Percentiles rank a stretch among this genome's conserved stretches.
Conservation (phyloP, 1,140 invertebrate genomes). For the Rhynchophorus ferrugineus region DNA sequence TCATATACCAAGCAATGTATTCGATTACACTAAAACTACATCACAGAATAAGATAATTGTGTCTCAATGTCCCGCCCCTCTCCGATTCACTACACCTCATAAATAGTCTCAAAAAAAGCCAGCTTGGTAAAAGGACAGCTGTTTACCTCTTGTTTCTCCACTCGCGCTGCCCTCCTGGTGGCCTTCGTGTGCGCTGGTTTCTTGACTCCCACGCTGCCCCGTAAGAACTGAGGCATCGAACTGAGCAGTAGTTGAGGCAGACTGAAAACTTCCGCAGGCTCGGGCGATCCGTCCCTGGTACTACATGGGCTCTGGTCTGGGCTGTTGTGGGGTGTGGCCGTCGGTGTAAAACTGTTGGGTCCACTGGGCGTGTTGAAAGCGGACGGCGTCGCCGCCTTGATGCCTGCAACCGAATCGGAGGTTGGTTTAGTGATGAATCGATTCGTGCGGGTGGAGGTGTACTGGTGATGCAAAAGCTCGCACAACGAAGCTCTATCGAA, state of each 20-base stretch:
- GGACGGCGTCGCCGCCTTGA: constrained; percentile 62
- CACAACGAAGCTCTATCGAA: too few relatives aligned
- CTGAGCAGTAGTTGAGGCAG: constrained; percentile 53
- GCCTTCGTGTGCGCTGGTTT: constrained; percentile 23
- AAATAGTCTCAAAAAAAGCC: constrained; percentile 12
- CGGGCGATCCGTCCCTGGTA: constrained; percentile 51
- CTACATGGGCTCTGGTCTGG: constrained; percentile 54
- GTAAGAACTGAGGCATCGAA: constrained; percentile 67
- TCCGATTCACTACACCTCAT: constrained; percentile 6
- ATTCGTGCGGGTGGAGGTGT: too few relatives aligned
- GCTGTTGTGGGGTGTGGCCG: constrained; percentile 77
- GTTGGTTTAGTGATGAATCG: too few relatives aligned
- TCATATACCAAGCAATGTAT: not conserved
- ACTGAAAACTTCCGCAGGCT: constrained; percentile 41
- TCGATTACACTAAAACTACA: not conserved
- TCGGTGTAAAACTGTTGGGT: constrained; percentile 59
- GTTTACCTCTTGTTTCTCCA: constrained; percentile 26
- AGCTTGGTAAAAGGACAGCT: constrained; percentile 4
- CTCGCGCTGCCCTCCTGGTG: constrained; percentile 1
- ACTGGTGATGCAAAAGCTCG: too few relatives aligned
- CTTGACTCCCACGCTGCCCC: constrained; percentile 54
- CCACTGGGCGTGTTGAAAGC: constrained; percentile 60
- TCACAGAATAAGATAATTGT: too few relatives aligned
- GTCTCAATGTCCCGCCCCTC: too few relatives aligned
- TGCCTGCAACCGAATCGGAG: constrained; percentile 40